Percentiles rank a stretch among this genome's conserved stretches.
These are phyloP conservation scores for Cynodonichthys magdalenae DNA, from an alignment of 2,797 vertebrate species.

Conservation along the genomic window DNA sequence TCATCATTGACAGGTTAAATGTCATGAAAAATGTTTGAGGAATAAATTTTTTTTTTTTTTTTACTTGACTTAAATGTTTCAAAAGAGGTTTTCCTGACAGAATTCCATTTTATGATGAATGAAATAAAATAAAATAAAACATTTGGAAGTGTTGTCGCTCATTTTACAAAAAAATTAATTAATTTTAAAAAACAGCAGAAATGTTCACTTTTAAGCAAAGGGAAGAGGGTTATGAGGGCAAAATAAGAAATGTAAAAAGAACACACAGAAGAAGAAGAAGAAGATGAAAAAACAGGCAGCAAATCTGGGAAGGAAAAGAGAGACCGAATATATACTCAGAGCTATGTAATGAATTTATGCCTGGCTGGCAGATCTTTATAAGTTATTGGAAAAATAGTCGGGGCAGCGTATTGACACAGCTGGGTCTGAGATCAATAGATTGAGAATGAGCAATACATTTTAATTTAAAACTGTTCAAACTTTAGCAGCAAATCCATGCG, in stretches of 20 bases:
- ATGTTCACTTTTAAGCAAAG: conserved; percentile 15
- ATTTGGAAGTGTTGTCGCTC: too few relatives aligned
- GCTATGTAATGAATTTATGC: conserved; percentile 86
- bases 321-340: conserved; percentile 80
- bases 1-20: neutral
- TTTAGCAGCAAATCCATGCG: conserved; percentile 95
- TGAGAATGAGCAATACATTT: conserved; percentile 98
- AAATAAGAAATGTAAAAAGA: conserved; percentile 13
- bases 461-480: conserved; percentile 99
- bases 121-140: too few relatives aligned
- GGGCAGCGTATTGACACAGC: conserved; percentile 96
- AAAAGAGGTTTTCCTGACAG: too few relatives aligned
- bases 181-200: conserved; percentile 28
- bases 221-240: conserved; percentile 1
- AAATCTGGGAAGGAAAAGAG: conserved; percentile 28
- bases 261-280: conserved; percentile 5
- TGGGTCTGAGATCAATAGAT: conserved; percentile 95
- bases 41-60: neutral
- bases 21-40: too few relatives aligned
- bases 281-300: conserved; percentile 4
- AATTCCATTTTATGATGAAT: too few relatives aligned
- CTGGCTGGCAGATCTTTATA: conserved; percentile 90
- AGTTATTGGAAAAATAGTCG: conserved; percentile 95
- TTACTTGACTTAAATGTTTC: too few relatives aligned
- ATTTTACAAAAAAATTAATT: too few relatives aligned